Evolutionary conservation across 2,888 invertebrate genomes (phyloP), one percentile per base, ranked within the genome.

Genomic region (Druceiella hillmani): DNA sequence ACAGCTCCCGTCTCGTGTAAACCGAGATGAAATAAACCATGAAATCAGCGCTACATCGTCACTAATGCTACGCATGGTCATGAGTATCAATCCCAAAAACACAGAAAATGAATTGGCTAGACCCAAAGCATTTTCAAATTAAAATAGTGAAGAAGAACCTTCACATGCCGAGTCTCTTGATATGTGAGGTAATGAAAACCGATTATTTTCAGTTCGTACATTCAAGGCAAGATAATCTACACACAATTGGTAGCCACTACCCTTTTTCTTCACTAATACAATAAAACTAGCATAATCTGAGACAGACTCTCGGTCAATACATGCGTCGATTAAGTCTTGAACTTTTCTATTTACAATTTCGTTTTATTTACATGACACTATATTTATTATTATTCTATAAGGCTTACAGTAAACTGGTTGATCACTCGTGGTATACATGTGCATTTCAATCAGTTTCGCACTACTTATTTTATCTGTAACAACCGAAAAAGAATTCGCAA

Each of bases 251-350:
- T n/a, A n/a, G n/a, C n/a, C 50, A 1, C 52, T 46, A n/a, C 47
- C 46, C 30, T 51, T 51, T 16, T 52, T 51, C 13, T 44, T 47
- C 1, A 49, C 50, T 3, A 52, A 26, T 5, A 53, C 47, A 1
- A 51, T 37, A 2, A 51, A 50, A 4, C 44, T 50, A 9, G 52
- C 48, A 33, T 43, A 52, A 25, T 34, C 30, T 2, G 51, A 52
- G 4, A 44, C 43, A 0, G 49, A 50, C 17, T 50, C 48, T 31
- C 33, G 39, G 2, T 49, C 11, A 55, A 50, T 17, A 49, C 51
- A 2, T 27, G 12, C 4, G 50, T 36, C n/a, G n/a, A n/a, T n/a
- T n/a, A n/a, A n/a, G n/a, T n/a, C n/a, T n/a, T n/a, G n/a, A n/a
- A n/a, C n/a, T 13, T 48, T 49, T 3, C 36, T 30, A 1, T 29